Percentiles rank a stretch among this genome's conserved stretches.
Evolutionary conservation across 2,113 vertebrate genomes (phyloP).

Genomic region (Zapornia atra): DNA sequence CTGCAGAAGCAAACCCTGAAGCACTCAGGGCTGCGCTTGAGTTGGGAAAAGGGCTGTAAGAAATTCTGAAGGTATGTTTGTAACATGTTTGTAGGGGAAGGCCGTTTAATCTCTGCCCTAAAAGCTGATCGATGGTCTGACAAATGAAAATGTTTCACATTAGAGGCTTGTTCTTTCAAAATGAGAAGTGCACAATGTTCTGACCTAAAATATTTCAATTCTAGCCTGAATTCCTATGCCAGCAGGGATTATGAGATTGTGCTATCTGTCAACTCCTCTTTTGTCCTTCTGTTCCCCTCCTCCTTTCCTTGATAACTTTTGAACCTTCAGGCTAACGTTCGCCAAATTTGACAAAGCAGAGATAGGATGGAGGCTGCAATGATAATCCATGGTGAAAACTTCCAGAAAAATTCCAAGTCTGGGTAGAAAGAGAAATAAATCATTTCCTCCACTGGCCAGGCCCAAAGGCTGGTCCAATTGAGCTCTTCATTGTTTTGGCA

Average conservation of each 20-base stretch:
- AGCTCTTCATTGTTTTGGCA: background rate
- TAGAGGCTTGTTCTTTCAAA: conserved; percentile 30
- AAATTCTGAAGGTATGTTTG: background rate
- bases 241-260: conserved; percentile 52
- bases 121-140: background rate
- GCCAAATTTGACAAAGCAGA: conserved; percentile 1
- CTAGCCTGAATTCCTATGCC: conserved; percentile 42
- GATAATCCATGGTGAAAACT: background rate
- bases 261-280: conserved; percentile 55
- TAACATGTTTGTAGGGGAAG: background rate
- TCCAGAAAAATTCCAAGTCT: background rate
- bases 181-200: conserved; percentile 31
- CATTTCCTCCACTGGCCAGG: background rate
- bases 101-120: background rate
- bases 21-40: background rate
- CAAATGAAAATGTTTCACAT: conserved; percentile 15
- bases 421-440: background rate
- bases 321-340: conserved; percentile 45
- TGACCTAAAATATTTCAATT: conserved; percentile 52
- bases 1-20: background rate
- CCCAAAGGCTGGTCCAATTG: background rate
- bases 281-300: conserved; percentile 40
- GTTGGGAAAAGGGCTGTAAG: background rate
- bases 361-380: background rate
- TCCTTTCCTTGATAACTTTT: conserved; percentile 50